Base-by-base conservation (phyloP, 2,888 invertebrate genomes). In the Lasioglossum marginatum region DNA sequence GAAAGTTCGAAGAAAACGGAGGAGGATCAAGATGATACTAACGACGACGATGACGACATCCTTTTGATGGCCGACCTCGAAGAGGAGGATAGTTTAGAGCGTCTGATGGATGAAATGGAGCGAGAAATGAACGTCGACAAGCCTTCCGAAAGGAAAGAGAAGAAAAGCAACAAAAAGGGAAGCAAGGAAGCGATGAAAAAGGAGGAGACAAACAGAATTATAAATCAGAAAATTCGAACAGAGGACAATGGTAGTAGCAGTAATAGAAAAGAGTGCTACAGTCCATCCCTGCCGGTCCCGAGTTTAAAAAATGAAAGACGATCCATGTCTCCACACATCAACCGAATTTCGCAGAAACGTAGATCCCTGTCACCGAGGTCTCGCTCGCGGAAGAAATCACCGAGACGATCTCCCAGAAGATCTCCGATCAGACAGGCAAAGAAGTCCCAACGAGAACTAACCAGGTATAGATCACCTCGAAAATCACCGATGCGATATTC, bases 31-130 rank as follows among this genome's bases (percentile, higher is more conserved):
- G 88, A 90, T 27, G 92, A 91, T 19, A 81, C 85, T 12, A 89
- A 90, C 8, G 93, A 94, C 27, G 95, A 94, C 60, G 95, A 95
- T 77, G 94, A 95, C 76, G 94, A 94, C 63, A 90, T 93, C 27
- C 90, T 95, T 34, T 87, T 94, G n/a, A 94, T 95, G 92, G 94
- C 93, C 31, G 95, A 95, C 89, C 93, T 96, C 45, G 95, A 95
- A 85, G 95, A 96, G 81, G 94, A 96, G 73, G 95, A 95, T 87
- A 96, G 96, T 90, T 93, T 96, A 72, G 96, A 96, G 82, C 95
- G 95, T 5, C 91, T 96, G 52, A 96, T 96, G 95, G 95, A 96
- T 78, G 96, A 96, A 88, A 94, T 96, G 91, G 96, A 96, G 83
- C 94, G 95, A 81, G 96, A 96, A 92, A 96, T 96, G 88, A 94